Percentiles rank a stretch among this genome's conserved stretches.
Evolutionary conservation across 2,888 invertebrate genomes (phyloP).

Genomic region (Drosophila testacea): DNA sequence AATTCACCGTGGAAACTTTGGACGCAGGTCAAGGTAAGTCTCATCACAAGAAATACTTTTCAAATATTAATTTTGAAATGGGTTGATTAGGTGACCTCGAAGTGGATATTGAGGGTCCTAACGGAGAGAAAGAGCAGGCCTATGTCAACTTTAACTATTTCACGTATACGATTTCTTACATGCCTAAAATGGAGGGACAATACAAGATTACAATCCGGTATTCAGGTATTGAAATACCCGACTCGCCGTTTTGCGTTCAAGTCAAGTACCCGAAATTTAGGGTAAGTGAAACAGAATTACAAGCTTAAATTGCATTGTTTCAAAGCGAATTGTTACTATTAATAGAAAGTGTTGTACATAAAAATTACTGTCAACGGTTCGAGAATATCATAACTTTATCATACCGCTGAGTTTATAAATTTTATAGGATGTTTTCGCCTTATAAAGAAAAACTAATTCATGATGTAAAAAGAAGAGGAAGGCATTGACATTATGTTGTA

Average conservation of each 20-base stretch:
- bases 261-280: neutral
- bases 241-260: constrained; percentile 14
- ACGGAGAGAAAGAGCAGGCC: constrained; percentile 15
- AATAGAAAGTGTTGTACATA: too few species aligned
- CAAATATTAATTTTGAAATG: neutral
- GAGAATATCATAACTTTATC: too few species aligned
- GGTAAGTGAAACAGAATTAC: too few species aligned
- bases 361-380: too few species aligned
- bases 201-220: constrained; percentile 14
- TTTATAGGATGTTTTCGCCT: too few species aligned
- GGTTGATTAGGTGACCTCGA: constrained; percentile 4
- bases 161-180: constrained; percentile 17
- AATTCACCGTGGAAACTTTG: constrained; percentile 19
- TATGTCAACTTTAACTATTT: constrained; percentile 15
- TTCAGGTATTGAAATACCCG: constrained; percentile 8
- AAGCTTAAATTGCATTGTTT: too few species aligned
- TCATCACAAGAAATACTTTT: neutral
- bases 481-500: too few species aligned
- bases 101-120: constrained; percentile 14
- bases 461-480: too few species aligned
- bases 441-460: too few species aligned
- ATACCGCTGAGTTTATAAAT: too few species aligned
- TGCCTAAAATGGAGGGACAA: constrained; percentile 14
- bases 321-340: too few species aligned
- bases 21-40: constrained; percentile 8